Percentiles rank a stretch among this genome's conserved stretches.
Evolutionary conservation across 2,113 vertebrate genomes (phyloP).

Genomic region (Tyrannus savana): DNA sequence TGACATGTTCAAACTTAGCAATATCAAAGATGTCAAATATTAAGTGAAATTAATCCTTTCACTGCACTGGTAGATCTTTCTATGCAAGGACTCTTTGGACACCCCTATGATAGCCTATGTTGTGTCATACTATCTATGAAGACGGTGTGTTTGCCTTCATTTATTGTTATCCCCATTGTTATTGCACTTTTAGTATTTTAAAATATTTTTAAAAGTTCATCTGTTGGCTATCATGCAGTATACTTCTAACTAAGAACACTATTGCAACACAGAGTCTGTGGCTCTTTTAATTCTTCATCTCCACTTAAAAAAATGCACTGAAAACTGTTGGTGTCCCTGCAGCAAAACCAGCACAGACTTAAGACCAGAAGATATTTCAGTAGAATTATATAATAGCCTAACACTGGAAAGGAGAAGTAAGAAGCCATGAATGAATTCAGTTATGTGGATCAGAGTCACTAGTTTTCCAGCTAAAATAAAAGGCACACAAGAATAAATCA

Average conservation of each 20-base stretch:
- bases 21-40: neutral
- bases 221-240: neutral
- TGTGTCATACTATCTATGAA: neutral
- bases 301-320: neutral
- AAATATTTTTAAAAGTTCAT: neutral
- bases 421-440: neutral
- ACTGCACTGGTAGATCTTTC: neutral
- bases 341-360: neutral
- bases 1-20: neutral
- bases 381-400: neutral
- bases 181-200: neutral
- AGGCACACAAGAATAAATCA: neutral
- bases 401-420: neutral
- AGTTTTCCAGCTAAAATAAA: conserved; percentile 13
- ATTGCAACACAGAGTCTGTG: neutral
- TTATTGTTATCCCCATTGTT: neutral
- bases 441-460: neutral
- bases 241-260: neutral
- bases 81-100: neutral
- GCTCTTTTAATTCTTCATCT: neutral
- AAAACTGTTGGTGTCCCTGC: neutral
- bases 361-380: neutral
- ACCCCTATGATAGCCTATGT: neutral
- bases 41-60: neutral
- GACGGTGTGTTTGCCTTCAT: neutral